A percentile compares a stretch with the other conserved stretches of the same genome.
Evolutionary conservation across 2,797 vertebrate species (phyloP).

Genomic region (Periparus ater): DNA sequence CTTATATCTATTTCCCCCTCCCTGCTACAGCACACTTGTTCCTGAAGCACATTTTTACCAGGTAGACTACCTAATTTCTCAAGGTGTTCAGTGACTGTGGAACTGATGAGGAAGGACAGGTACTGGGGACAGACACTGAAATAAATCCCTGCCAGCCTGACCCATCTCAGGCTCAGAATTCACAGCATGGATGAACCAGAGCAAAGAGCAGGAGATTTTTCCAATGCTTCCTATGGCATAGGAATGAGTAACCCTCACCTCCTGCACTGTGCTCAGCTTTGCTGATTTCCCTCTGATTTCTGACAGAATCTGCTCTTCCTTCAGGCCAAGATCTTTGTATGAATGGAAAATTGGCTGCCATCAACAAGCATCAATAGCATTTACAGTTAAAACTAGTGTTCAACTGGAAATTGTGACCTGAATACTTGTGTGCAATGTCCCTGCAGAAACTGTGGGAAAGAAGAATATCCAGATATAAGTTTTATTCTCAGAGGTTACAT

Average conservation of each 20-base stretch:
- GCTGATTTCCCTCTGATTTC: background rate
- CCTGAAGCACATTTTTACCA: background rate
- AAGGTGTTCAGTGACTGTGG: background rate
- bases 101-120: background rate
- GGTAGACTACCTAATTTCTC: background rate
- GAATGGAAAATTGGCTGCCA: background rate
- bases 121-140: background rate
- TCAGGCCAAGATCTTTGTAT: background rate
- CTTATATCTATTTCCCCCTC: accelerated
- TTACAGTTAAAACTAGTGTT: background rate
- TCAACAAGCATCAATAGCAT: background rate
- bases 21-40: background rate
- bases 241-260: background rate
- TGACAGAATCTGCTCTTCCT: background rate
- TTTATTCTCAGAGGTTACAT: background rate
- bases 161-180: background rate
- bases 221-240: background rate
- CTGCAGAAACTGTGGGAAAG: background rate
- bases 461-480: background rate
- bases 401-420: background rate
- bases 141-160: background rate
- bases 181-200: background rate
- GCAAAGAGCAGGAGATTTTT: background rate
- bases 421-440: background rate
- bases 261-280: background rate